These are phyloP conservation scores for Seriola quinqueradiata DNA, from an alignment of 2,113 vertebrate species.

Conservation along the genomic window DNA sequence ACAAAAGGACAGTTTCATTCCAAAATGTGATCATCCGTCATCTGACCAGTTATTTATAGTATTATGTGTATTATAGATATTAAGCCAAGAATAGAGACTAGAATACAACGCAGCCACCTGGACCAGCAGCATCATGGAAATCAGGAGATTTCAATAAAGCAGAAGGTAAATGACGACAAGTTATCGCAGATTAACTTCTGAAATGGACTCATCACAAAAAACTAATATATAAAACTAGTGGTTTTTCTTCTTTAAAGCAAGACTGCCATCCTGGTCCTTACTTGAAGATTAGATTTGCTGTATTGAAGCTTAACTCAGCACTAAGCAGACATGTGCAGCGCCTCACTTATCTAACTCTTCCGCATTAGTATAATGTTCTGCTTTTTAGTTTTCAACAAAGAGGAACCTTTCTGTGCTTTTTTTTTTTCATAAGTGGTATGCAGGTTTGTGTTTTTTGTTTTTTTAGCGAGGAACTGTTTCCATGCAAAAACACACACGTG, in stretches of 20 bases:
- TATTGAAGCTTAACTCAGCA: conserved; percentile 24
- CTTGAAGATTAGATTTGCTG: background rate
- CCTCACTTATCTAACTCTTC: background rate
- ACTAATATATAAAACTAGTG: background rate
- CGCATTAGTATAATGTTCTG: background rate
- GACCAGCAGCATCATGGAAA: background rate
- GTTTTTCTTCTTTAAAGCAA: conserved; percentile 17
- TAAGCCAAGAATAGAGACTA: too few relatives aligned
- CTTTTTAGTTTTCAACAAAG: background rate
- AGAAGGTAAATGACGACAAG: background rate
- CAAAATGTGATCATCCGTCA: background rate
- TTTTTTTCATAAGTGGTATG: conserved; percentile 16
- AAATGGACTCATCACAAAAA: background rate
- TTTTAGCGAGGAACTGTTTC: conserved; percentile 5
- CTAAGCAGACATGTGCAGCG: conserved; percentile 16
- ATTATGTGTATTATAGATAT: too few relatives aligned
- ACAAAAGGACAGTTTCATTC: background rate
- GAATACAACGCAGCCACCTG: too few relatives aligned
- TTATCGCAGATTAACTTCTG: background rate
- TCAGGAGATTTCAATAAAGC: background rate
- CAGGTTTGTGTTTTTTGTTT: background rate
- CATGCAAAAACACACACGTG: background rate
- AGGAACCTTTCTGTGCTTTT: background rate
- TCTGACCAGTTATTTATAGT: background rate
- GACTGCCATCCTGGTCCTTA: background rate